Percentiles rank a stretch among this genome's conserved stretches.
phyloP scores from a whole-genome alignment of 2,888 invertebrate species.

The Scelioninae gen. 2 region DNA sequence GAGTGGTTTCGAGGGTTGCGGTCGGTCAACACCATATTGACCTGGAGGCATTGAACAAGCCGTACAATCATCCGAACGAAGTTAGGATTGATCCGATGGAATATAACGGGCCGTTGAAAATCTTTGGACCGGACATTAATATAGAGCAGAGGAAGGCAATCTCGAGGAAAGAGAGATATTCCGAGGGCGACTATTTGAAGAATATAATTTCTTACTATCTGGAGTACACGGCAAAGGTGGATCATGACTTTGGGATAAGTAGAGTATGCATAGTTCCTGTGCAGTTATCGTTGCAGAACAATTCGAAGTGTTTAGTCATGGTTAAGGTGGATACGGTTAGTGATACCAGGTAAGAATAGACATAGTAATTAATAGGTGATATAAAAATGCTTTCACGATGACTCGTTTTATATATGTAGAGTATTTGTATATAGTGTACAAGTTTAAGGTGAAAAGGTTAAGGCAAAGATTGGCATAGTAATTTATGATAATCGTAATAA shows the following conservation, averaged over 20 bases:
- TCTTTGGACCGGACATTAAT: constrained; percentile 74
- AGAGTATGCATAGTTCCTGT: constrained; percentile 83
- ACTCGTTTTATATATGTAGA: too few species aligned
- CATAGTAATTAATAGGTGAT: constrained; percentile 78
- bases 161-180: constrained; percentile 61
- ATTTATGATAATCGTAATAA: too few species aligned
- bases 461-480: too few species aligned
- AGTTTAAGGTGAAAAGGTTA: too few species aligned
- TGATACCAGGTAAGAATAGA: too few species aligned
- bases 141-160: constrained; percentile 70
- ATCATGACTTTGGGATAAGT: constrained; percentile 80
- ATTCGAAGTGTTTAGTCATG: constrained; percentile 78
- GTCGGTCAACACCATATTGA: constrained; percentile 84
- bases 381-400: too few species aligned
- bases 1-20: constrained; percentile 77
- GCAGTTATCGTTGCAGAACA: constrained; percentile 81
- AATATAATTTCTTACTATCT: constrained; percentile 69
- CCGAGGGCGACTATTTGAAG: constrained; percentile 68
- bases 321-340: constrained; percentile 80
- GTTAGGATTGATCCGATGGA: constrained; percentile 68
- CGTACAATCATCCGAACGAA: constrained; percentile 76
- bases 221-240: constrained; percentile 68
- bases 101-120: constrained; percentile 69
- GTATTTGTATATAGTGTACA: too few species aligned
- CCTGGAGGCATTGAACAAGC: constrained; percentile 79